Evolutionary conservation across 2,888 invertebrate species (phyloP).

Genomic region (Rhodophaea formosa): DNA sequence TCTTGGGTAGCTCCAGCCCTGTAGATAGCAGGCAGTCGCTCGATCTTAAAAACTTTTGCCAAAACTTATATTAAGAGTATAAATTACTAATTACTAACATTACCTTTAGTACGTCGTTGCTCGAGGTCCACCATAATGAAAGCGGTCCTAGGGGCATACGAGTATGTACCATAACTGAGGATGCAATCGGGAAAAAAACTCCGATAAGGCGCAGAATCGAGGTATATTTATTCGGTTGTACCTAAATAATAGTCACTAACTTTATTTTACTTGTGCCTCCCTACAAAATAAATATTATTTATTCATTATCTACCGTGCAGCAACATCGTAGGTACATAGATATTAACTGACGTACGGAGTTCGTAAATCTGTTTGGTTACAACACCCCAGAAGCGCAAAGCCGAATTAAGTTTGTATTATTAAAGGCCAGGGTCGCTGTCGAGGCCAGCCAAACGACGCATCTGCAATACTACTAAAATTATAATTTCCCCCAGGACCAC

Average conservation of each 20-base stretch:
- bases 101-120: too few relatives aligned
- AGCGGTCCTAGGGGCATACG: too few relatives aligned
- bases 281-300: background rate
- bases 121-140: too few relatives aligned
- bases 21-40: too few relatives aligned
- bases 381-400: slow-evolving; percentile 27
- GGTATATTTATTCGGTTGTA: too few relatives aligned
- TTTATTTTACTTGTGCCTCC: background rate
- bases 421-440: slow-evolving; percentile 33
- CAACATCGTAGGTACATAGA: background rate
- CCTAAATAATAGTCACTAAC: background rate
- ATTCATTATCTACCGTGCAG: background rate
- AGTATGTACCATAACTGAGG: too few relatives aligned
- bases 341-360: background rate
- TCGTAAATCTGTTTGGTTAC: background rate
- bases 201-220: too few relatives aligned
- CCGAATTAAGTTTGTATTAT: slow-evolving; percentile 43
- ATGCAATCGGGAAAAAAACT: too few relatives aligned
- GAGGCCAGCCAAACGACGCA: slow-evolving; percentile 36
- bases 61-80: too few relatives aligned
- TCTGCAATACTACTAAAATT: slow-evolving; percentile 44
- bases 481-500: slow-evolving; percentile 34
- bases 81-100: too few relatives aligned
- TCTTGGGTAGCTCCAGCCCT: too few relatives aligned
- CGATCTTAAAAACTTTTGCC: too few relatives aligned